Conservation (phyloP, 2,888 invertebrate species). For the Chloromyia formosa region DNA sequence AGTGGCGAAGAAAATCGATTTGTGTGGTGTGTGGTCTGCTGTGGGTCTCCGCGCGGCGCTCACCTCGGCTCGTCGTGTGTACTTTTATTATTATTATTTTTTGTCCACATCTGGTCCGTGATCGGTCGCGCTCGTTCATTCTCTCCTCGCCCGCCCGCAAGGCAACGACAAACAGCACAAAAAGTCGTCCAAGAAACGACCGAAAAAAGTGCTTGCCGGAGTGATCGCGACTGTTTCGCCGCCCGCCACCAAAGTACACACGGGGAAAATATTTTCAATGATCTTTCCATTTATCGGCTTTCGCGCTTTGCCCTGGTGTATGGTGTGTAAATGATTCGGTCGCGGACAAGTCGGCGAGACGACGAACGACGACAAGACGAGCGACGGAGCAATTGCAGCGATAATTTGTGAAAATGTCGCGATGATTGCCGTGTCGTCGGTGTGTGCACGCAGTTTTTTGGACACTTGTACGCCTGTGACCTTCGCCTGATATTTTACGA, state of each 20-base stretch:
- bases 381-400: background rate
- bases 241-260: conserved; percentile 15
- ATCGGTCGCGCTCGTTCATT: background rate
- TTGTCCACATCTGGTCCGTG: background rate
- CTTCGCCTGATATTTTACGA: background rate
- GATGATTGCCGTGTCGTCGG: background rate
- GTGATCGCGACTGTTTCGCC: conserved; percentile 13
- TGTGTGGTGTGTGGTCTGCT: conserved; percentile 21
- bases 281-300: background rate
- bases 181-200: background rate
- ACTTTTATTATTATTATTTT: conserved; percentile 36
- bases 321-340: background rate
- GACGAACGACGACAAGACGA: too few species aligned
- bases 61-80: conserved; percentile 22
- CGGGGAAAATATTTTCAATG: conserved; percentile 5
- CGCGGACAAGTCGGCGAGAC: background rate
- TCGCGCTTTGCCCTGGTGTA: background rate
- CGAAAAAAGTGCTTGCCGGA: background rate
- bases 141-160: background rate
- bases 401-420: background rate
- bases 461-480: background rate
- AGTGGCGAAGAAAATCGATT: conserved; percentile 36
- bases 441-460: background rate
- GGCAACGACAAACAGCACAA: background rate
- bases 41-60: background rate